A percentile compares a stretch with the other conserved stretches of the same genome.
Conservation (phyloP, 1,140 invertebrate species). For the Seison nebaliae region DNA sequence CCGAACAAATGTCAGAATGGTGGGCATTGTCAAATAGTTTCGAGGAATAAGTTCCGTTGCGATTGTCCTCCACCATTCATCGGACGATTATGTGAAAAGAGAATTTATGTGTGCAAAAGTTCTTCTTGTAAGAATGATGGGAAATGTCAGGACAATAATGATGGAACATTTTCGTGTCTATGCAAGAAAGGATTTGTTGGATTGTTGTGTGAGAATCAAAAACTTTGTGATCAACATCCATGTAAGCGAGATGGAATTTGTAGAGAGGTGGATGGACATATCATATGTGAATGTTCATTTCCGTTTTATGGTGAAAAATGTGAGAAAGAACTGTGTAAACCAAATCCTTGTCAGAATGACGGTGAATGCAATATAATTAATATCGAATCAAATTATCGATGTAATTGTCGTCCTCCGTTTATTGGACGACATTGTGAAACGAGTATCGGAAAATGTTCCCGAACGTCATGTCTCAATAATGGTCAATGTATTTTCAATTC, state of each 20-base stretch:
- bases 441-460: slow-evolving; percentile 16
- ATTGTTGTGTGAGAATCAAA: background rate
- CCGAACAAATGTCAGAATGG: slow-evolving; percentile 81
- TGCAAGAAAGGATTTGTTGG: background rate
- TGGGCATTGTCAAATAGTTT: slow-evolving; percentile 49
- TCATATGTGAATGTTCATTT: slow-evolving; percentile 9
- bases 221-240: background rate
- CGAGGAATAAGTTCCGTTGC: slow-evolving; percentile 18
- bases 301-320: slow-evolving; percentile 11
- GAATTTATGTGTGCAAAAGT: slow-evolving; percentile 5
- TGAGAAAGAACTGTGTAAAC: slow-evolving; percentile 12
- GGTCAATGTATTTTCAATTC: slow-evolving; percentile 15
- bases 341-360: slow-evolving; percentile 13
- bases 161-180: slow-evolving; percentile 5
- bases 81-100: slow-evolving; percentile 8
- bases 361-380: slow-evolving; percentile 5
- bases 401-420: slow-evolving; percentile 16
- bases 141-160: background rate
- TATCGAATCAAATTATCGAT: slow-evolving; percentile 9
- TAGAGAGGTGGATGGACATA: slow-evolving; percentile 1
- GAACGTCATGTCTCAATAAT: slow-evolving; percentile 17
- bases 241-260: slow-evolving; percentile 10
- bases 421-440: slow-evolving; percentile 17
- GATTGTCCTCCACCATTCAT: background rate
- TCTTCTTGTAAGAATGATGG: slow-evolving; percentile 11